Conservation (phyloP, 2,888 invertebrate genomes). For the Zygogramma bicolorata region DNA sequence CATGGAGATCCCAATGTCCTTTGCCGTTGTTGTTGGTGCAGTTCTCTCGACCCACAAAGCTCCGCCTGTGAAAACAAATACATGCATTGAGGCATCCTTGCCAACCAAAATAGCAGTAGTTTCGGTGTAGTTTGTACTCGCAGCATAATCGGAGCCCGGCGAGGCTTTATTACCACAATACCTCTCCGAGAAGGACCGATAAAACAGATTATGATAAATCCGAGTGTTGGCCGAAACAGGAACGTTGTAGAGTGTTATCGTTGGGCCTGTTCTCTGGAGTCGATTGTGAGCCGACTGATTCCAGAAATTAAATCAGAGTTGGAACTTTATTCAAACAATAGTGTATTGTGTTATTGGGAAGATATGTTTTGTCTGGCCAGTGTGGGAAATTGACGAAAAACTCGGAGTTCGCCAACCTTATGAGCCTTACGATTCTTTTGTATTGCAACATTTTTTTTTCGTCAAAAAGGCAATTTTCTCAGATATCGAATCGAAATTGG, state of each 20-base stretch:
- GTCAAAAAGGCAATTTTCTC: too few relatives aligned
- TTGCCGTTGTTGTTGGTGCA: too few relatives aligned
- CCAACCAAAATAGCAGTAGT: slow-evolving; percentile 15
- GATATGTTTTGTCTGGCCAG: too few relatives aligned
- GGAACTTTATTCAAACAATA: not conserved
- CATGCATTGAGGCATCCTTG: slow-evolving; percentile 10
- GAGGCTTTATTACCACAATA: slow-evolving; percentile 9
- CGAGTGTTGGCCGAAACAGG: slow-evolving; percentile 17
- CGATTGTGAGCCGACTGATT: too few relatives aligned
- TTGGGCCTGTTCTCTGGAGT: not conserved
- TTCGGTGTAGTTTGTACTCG: slow-evolving; percentile 10
- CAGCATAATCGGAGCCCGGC: slow-evolving; percentile 18
- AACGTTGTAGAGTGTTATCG: slow-evolving; percentile 14
- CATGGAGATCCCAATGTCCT: too few relatives aligned
- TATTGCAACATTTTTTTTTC: too few relatives aligned
- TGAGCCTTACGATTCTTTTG: too few relatives aligned
- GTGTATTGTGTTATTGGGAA: too few relatives aligned
- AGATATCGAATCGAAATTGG: too few relatives aligned
- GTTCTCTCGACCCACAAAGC: too few relatives aligned
- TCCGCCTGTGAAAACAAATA: not conserved
- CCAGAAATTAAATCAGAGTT: not conserved
- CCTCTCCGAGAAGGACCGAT: slow-evolving; percentile 15
- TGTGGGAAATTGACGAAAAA: too few relatives aligned
- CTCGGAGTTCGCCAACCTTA: too few relatives aligned
- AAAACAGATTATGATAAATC: slow-evolving; percentile 34